Evolutionary conservation across 2,113 vertebrate species (phyloP).

Genomic region (Takifugu flavidus): DNA sequence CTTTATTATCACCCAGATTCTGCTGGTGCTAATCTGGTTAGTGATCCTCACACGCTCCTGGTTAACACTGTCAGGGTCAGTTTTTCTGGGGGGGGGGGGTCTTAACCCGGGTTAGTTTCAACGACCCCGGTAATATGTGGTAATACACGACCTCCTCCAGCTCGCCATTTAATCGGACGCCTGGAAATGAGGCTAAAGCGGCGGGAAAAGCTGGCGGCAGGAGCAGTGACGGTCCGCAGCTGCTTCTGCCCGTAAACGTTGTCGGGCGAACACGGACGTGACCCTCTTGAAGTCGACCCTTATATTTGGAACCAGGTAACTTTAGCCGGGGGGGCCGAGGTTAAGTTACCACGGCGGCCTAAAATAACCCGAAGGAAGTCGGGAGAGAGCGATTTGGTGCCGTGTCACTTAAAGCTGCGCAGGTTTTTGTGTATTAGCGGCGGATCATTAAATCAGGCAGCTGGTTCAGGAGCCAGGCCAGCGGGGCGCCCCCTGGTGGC

Average conservation of each 20-base stretch:
- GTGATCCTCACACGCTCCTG: conserved; percentile 24
- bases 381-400: background rate
- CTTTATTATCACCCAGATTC: too few relatives aligned
- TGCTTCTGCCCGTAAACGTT: conserved; percentile 64
- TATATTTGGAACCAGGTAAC: conserved; percentile 77
- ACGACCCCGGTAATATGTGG: conserved; percentile 29
- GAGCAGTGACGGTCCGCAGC: conserved; percentile 68
- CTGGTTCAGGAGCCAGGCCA: too few relatives aligned
- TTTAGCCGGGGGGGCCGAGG: conserved; percentile 47
- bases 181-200: background rate
- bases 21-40: conserved; percentile 37
- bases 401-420: too few relatives aligned
- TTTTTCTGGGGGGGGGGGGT: background rate
- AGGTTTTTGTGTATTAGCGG: too few relatives aligned
- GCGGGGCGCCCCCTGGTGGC: too few relatives aligned
- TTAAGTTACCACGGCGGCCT: conserved; percentile 48
- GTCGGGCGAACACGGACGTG: conserved; percentile 16
- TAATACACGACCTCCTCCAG: background rate
- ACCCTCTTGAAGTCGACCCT: conserved; percentile 43
- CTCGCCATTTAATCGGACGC: background rate
- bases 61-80: conserved; percentile 33
- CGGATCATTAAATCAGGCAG: too few relatives aligned
- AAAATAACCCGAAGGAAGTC: conserved; percentile 66
- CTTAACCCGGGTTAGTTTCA: conserved; percentile 32
- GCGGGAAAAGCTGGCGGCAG: conserved; percentile 15